Conservation (phyloP, 2,797 vertebrate species). For the Helarctos malayanus region DNA sequence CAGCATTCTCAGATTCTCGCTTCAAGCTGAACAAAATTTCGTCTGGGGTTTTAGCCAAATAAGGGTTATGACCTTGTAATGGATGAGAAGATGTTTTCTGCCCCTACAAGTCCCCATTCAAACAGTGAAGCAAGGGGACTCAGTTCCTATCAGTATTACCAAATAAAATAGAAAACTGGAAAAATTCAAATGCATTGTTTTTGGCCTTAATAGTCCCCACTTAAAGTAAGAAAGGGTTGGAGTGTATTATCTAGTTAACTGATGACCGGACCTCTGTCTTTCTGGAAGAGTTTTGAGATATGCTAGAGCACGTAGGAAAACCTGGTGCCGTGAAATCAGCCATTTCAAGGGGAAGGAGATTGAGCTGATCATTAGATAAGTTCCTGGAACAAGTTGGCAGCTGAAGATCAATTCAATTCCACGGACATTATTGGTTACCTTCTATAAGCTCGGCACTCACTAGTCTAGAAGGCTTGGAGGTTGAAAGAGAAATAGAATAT, state of each 20-base stretch:
- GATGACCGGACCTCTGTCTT: neutral
- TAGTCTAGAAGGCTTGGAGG: conserved; percentile 12
- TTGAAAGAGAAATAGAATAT: conserved; percentile 43
- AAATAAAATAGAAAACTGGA: conserved; percentile 43
- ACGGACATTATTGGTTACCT: neutral
- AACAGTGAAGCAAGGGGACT: conserved; percentile 29
- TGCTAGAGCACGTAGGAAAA: neutral
- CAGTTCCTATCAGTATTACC: neutral
- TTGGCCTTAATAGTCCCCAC: neutral
- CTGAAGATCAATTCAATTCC: neutral
- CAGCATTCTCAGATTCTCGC: conserved; percentile 9
- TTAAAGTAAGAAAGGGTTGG: neutral
- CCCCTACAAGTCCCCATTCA: neutral
- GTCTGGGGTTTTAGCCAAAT: conserved; percentile 37
- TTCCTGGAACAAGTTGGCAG: conserved; percentile 8
- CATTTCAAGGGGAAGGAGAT: neutral
- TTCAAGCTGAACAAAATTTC: conserved; percentile 46
- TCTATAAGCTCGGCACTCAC: conserved; percentile 19
- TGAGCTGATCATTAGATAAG: neutral
- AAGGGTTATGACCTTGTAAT: conserved; percentile 3
- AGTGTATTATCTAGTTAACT: neutral
- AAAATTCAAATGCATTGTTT: conserved; percentile 7
- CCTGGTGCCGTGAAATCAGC: neutral
- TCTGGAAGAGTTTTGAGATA: conserved; percentile 35
- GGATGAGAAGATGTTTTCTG: conserved; percentile 39